phyloP scores from a whole-genome alignment of 2,113 vertebrate genomes.

The Chamaea fasciata region DNA sequence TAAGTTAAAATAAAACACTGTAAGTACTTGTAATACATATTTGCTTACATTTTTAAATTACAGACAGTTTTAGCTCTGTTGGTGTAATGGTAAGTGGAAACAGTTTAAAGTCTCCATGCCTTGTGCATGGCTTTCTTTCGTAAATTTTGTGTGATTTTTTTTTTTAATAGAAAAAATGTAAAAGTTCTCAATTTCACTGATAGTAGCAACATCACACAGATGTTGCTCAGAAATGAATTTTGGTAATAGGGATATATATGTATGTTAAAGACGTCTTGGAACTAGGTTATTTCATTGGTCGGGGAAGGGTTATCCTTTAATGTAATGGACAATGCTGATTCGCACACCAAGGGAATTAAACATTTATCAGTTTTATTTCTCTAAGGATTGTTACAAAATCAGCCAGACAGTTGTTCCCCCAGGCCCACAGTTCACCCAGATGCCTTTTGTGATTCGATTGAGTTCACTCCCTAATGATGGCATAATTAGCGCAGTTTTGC shows the following conservation, averaged over 20 bases:
- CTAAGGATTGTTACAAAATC: neutral
- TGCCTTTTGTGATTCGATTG: neutral
- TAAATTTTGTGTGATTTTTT: neutral
- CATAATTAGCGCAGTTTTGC: neutral
- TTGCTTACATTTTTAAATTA: neutral
- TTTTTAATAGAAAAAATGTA: neutral
- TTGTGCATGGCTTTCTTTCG: neutral
- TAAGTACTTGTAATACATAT: neutral
- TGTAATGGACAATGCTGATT: neutral
- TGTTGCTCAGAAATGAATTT: neutral
- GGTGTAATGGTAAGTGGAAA: neutral
- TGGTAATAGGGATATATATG: no score
- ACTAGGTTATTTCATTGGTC: neutral
- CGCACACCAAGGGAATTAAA: neutral
- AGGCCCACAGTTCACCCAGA: neutral
- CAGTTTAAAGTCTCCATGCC: neutral
- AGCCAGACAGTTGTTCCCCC: neutral
- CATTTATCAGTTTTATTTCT: neutral
- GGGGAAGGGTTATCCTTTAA: neutral
- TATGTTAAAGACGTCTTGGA: neutral
- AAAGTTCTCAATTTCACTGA: neutral
- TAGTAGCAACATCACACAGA: neutral
- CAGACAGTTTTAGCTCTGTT: neutral
- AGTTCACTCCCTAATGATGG: neutral
- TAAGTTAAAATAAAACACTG: neutral